These are phyloP conservation scores for Euthynnus affinis DNA, from an alignment of 2,797 vertebrate genomes.

Conservation along the genomic window DNA sequence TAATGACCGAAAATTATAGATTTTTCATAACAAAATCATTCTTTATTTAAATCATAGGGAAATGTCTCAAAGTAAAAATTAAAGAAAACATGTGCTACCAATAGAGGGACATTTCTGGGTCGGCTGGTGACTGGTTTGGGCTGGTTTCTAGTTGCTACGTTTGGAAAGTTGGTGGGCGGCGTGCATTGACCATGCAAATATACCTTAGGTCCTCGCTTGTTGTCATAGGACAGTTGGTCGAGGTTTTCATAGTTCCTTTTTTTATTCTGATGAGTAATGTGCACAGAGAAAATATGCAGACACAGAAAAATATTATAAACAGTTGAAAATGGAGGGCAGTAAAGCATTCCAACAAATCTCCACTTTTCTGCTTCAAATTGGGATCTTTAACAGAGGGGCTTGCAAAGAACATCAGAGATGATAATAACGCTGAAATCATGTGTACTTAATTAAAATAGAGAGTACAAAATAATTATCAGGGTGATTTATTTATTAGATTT, in stretches of 20 bases:
- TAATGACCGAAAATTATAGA: slow-evolving; percentile 82
- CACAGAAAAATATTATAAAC: slow-evolving; percentile 99
- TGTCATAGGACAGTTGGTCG: slow-evolving; percentile 99
- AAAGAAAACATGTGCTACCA: slow-evolving; percentile 93
- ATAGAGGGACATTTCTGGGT: slow-evolving; percentile 89
- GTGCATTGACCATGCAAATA: slow-evolving; percentile 99
- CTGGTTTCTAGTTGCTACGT: slow-evolving; percentile 92
- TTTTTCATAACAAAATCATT: slow-evolving; percentile 86
- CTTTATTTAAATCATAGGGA: slow-evolving; percentile 87
- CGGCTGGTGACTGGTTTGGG: slow-evolving; percentile 90
- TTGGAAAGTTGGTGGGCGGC: slow-evolving; percentile 99
- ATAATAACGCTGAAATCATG: not conserved
- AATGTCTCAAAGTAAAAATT: slow-evolving; percentile 84
- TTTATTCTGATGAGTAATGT: slow-evolving; percentile 99
- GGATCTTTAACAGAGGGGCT: slow-evolving; percentile 94
- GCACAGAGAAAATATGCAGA: slow-evolving; percentile 99
- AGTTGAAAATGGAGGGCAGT: slow-evolving; percentile 99
- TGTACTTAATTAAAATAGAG: not conserved
- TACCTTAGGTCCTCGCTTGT: slow-evolving; percentile 99
- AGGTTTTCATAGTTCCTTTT: slow-evolving; percentile 99
- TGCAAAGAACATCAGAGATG: slow-evolving; percentile 90
- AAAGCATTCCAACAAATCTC: slow-evolving; percentile 99
- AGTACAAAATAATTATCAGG: not conserved
- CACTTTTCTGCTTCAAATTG: slow-evolving; percentile 96
- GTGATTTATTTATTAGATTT: not conserved